phyloP scores from a whole-genome alignment of 2,113 vertebrate species.

The Orthochromis indermauri region DNA sequence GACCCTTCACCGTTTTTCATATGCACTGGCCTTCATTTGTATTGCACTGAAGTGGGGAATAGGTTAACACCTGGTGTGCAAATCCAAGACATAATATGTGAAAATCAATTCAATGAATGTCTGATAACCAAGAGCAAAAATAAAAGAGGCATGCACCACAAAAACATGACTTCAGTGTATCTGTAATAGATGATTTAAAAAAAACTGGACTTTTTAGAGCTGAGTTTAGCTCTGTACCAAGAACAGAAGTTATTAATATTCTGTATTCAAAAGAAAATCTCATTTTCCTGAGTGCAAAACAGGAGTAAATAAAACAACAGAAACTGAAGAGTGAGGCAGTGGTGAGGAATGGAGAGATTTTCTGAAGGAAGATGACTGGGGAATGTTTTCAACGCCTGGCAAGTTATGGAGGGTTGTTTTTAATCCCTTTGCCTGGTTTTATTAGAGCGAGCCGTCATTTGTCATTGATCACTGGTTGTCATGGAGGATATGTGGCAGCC shows the following conservation, averaged over 20 bases:
- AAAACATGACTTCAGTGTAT: neutral
- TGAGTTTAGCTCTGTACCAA: neutral
- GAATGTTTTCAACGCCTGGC: neutral
- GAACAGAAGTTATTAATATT: neutral
- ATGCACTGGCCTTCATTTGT: neutral
- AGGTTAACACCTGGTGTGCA: neutral
- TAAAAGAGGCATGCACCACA: neutral
- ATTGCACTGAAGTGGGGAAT: neutral
- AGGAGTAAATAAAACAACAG: neutral
- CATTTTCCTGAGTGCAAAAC: neutral
- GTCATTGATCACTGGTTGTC: constrained; percentile 52
- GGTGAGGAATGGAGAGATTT: neutral
- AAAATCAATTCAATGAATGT: neutral
- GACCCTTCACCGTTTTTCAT: neutral
- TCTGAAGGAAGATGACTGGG: neutral
- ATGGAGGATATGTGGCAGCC: constrained; percentile 33
- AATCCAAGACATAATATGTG: neutral
- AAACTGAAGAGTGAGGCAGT: neutral
- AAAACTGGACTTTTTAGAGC: neutral
- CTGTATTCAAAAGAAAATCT: neutral
- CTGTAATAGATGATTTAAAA: neutral
- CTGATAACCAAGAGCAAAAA: neutral
- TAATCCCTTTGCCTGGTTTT: constrained; percentile 45
- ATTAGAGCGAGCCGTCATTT: constrained; percentile 42
- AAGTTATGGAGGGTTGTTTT: constrained; percentile 29